Conservation (phyloP, 2,888 invertebrate species). For the Mactromeris polynyma region DNA sequence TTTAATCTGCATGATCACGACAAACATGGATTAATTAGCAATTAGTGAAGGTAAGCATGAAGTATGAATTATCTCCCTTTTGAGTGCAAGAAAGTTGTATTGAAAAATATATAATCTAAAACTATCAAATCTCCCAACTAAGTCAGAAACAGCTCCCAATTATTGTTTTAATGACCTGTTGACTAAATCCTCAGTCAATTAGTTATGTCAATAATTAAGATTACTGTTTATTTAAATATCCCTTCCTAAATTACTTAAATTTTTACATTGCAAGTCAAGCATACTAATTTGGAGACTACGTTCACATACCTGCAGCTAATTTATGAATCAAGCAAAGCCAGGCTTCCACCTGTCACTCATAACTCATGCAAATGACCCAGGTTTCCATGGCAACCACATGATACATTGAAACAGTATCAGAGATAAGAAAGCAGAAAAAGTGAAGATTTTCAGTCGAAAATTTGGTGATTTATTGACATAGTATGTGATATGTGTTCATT, state of each 20-base stretch:
- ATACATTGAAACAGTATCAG: slow-evolving; percentile 56
- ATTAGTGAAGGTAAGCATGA: slow-evolving; percentile 27
- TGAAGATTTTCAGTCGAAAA: slow-evolving; percentile 41
- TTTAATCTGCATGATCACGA: slow-evolving; percentile 8
- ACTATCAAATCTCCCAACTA: neutral
- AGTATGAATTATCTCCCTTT: neutral
- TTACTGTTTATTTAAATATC: neutral
- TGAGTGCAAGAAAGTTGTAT: too few species aligned
- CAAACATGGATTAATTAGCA: slow-evolving; percentile 52
- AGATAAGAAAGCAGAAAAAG: slow-evolving; percentile 61
- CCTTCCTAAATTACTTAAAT: neutral
- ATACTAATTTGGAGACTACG: slow-evolving; percentile 26
- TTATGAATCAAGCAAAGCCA: slow-evolving; percentile 38
- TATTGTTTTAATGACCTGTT: neutral
- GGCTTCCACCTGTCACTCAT: slow-evolving; percentile 68
- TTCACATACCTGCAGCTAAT: slow-evolving; percentile 53
- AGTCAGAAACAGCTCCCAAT: neutral
- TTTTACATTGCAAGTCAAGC: slow-evolving; percentile 16
- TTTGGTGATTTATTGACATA: slow-evolving; percentile 51
- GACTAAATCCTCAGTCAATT: neutral
- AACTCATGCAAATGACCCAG: slow-evolving; percentile 72
- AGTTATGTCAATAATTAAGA: neutral
- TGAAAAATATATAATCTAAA: too few species aligned
- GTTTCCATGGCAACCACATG: slow-evolving; percentile 66
- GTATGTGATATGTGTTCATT: slow-evolving; percentile 32